Base-by-base conservation (phyloP, 2,797 vertebrate genomes). In the Semotilus atromaculatus region DNA sequence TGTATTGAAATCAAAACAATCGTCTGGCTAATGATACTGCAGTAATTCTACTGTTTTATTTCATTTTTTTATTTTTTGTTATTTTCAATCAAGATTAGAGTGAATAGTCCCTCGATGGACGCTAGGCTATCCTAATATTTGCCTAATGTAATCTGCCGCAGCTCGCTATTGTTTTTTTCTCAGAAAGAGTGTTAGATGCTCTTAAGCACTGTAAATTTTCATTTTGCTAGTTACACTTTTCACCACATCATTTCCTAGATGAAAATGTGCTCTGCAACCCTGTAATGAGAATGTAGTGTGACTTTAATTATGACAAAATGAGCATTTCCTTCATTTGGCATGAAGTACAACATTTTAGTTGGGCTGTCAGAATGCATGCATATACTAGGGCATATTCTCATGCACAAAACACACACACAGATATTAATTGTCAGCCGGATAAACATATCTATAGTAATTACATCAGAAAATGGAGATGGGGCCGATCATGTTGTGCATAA, bases 401-500 rank as follows among this genome's bases (percentile, higher is more conserved):
- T 78, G 80, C 79, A 87, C 71, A 86, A 75, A 85, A 90, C 67
- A 86, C 80, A 85, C 84, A 85, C 83, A 78, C 88, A 90, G 86
- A 88, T 87, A 88, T 88, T 88, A 87, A 89, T 89, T 90, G 87
- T 87, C 83, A 85, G 88, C 82, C 85, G 88, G 89, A 91, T 93
- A 91, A 94, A 93, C 92, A 92, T 86, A 91, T 93, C 90, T 93
- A 90, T 91, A 92, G 93, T 94, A 94, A 95, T 93, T 94, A 91
- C 89, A 85, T 89, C 86, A 89, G 89, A 91, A 93, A 92, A 91
- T 92, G 87, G 88, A 91, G 84, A 90, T 86, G 90, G 87, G 90
- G 78, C 83, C 90, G 93, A 94, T 95, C 93, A 93, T 94, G 94
- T 94, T 92, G 90, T 91, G 91, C 91, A 91, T 94, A 95, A 95